Percentiles rank a stretch among this genome's conserved stretches.
These are phyloP conservation scores for Lasioglossum zephyrum DNA, from an alignment of 2,888 invertebrate genomes.

Conservation along the genomic window DNA sequence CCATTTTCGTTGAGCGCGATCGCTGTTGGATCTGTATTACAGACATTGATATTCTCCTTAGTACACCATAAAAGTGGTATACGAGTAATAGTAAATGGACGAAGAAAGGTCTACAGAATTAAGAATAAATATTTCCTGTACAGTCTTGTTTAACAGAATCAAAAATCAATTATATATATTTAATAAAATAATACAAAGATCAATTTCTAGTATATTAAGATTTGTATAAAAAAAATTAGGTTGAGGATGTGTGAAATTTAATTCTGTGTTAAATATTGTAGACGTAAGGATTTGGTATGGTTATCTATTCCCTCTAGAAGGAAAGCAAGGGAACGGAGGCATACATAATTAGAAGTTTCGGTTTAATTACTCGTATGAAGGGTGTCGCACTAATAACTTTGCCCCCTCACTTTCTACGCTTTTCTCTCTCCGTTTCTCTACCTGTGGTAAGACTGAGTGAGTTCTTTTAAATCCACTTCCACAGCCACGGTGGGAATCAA, in stretches of 20 bases:
- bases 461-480: constrained; percentile 50
- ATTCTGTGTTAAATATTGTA: background rate
- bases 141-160: no score
- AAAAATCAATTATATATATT: no score
- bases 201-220: background rate
- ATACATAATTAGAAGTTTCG: constrained; percentile 79
- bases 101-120: no score
- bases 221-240: no score
- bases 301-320: constrained; percentile 66
- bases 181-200: no score
- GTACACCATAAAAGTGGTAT: no score
- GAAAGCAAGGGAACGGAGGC: constrained; percentile 75
- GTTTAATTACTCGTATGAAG: constrained; percentile 75
- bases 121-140: no score
- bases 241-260: no score
- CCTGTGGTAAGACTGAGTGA: constrained; percentile 16
- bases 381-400: constrained; percentile 74
- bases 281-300: constrained; percentile 51
- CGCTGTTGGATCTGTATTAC: no score
- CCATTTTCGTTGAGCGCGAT: no score
- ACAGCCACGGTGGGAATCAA: constrained; percentile 50
- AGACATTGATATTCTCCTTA: no score
- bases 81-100: no score
- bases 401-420: background rate
- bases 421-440: background rate